Base-by-base conservation (phyloP, 53 echinoderm and acorn worm species). In the Paracentrotus lividus region DNA sequence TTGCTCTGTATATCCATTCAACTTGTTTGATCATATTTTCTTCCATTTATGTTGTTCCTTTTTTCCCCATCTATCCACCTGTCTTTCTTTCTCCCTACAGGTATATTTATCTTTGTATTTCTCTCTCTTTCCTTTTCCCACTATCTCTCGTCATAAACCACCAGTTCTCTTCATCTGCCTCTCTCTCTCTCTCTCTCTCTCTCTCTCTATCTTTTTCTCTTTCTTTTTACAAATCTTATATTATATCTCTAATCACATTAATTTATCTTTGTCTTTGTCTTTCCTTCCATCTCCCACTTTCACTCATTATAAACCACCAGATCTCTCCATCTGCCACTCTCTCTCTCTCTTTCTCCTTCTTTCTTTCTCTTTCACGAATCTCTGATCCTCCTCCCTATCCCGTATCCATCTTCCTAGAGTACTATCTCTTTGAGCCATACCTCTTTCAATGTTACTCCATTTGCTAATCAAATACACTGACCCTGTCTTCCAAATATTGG, bases 401-500 rank as follows among this genome's bases (percentile, higher is more conserved):
- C 85, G n/a, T 49, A 13, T 29, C 85, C 31, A 27, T 51, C 85
- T 51, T 85, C 49, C 20, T 23, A 2, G 2, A 23, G 21, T n/a
- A 0, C 81, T 47, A n/a, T 81, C 85, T 16, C 85, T 51, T 49
- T 85, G 85, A 14, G 47, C 85, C 47, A n/a, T n/a, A n/a, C n/a
- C 49, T 85, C 85, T 85, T 85, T 85, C 85, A 47, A 29, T 85
- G 51, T 51, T 51, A 85, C 88, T 56, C 88, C 88, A 56, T 88
- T 56, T 56, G 40, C 90, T 90, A 91, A 75, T 75, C 72, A 91
- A 91, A 91, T 56, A 75, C 75, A 33, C 75, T 40, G 54, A 69
- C 91, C 72, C 91, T 49, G 51, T 91, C 76, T 51, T 38, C 54
- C 72, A 76, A 91, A 91, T 91, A 91, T 75, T 75, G 91, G 52